Percentiles rank a stretch among this genome's conserved stretches.
Evolutionary conservation across 2,797 vertebrate genomes (phyloP).

Genomic region (Lepidocolaptes lacrymiger): DNA sequence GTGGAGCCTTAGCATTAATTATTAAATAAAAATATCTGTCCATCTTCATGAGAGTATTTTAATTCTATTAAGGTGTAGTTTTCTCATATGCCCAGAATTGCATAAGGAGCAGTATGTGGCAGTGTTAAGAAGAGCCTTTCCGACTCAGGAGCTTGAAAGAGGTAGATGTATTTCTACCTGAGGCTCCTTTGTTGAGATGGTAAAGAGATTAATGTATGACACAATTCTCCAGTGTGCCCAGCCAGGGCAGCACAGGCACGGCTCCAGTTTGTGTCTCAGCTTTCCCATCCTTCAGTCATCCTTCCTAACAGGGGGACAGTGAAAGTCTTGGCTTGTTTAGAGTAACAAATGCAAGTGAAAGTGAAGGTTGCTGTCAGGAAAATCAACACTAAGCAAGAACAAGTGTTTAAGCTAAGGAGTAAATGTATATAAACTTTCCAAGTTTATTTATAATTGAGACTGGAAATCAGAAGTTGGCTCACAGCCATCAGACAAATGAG

Average conservation of each 20-base stretch:
- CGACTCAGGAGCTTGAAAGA: not conserved
- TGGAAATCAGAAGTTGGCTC: not conserved
- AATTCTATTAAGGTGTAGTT: not conserved
- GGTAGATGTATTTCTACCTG: not conserved
- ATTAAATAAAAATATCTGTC: not conserved
- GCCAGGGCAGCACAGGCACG: not conserved
- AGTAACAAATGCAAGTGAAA: not conserved
- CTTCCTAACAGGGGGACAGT: not conserved
- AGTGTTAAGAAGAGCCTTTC: not conserved
- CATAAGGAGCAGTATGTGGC: not conserved
- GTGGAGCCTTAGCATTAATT: not conserved
- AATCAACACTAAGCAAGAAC: not conserved
- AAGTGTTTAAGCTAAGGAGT: not conserved
- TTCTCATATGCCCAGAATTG: not conserved
- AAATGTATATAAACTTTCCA: not conserved
- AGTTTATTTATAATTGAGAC: not conserved
- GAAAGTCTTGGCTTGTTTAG: not conserved
- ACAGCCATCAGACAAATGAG: not conserved
- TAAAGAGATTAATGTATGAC: not conserved
- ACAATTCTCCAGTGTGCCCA: not conserved
- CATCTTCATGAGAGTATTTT: not conserved
- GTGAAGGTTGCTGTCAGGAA: not conserved
- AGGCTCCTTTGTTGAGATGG: not conserved
- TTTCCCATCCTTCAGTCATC: not conserved
- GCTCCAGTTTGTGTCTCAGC: not conserved